Evolutionary conservation across 2,797 vertebrate species (phyloP).

Genomic region (Falco rusticolus): DNA sequence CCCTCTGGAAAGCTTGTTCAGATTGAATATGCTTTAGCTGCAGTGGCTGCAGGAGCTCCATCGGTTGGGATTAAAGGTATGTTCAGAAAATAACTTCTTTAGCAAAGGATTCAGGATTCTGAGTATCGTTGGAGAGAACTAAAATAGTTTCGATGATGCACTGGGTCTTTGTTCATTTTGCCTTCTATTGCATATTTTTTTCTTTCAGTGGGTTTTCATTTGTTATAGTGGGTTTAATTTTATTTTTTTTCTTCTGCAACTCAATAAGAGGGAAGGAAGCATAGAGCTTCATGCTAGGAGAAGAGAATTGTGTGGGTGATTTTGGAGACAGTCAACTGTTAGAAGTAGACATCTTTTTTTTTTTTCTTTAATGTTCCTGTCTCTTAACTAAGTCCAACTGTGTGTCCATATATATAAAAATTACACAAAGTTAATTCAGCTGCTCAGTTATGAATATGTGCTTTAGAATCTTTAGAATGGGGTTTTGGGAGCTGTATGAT

Average conservation of each 20-base stretch:
- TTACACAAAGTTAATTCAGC: background rate
- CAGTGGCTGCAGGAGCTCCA: conserved; percentile 96
- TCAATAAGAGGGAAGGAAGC: background rate
- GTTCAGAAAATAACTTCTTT: background rate
- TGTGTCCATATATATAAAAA: background rate
- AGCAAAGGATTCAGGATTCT: background rate
- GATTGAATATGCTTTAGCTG: conserved; percentile 98
- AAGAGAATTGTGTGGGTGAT: background rate
- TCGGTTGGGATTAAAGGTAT: conserved; percentile 94
- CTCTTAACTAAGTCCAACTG: background rate
- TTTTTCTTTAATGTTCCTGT: background rate
- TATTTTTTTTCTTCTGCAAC: background rate
- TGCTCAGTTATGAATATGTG: background rate
- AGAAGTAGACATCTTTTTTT: background rate
- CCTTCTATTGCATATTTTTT: background rate
- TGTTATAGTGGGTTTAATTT: background rate
- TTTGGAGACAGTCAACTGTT: background rate
- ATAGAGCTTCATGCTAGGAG: background rate
- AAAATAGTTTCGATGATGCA: background rate
- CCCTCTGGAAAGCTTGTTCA: conserved; percentile 98
- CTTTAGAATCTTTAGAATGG: background rate
- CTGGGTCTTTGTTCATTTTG: background rate
- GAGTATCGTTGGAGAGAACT: background rate
- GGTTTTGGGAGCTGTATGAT: background rate
- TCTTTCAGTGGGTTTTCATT: background rate